A percentile compares a stretch with the other conserved stretches of the same genome.
phyloP scores from a whole-genome alignment of 2,113 vertebrate genomes.

The Sorex araneus region DNA sequence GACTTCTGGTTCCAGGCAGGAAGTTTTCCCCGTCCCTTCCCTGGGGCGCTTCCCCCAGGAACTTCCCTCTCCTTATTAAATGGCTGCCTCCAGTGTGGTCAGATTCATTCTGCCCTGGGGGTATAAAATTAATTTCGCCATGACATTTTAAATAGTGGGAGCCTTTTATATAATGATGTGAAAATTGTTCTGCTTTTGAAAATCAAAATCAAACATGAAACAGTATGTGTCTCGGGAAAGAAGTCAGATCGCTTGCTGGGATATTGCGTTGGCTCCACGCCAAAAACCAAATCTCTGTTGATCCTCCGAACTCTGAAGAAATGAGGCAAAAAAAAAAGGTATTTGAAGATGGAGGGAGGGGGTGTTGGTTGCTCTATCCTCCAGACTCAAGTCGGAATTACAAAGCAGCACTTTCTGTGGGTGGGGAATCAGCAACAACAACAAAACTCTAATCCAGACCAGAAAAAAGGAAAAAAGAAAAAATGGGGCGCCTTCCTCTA shows the following conservation, averaged over 20 bases:
- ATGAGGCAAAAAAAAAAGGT: slow-evolving; percentile 68
- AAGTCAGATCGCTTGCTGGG: slow-evolving; percentile 67
- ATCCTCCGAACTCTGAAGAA: slow-evolving; percentile 74
- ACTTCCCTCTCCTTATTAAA: slow-evolving; percentile 26
- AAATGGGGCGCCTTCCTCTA: neutral
- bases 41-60: neutral
- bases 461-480: slow-evolving; percentile 29
- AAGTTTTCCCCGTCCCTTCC: neutral
- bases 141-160: slow-evolving; percentile 74
- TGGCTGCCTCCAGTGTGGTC: slow-evolving; percentile 33
- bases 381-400: neutral
- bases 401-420: slow-evolving; percentile 16
- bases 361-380: slow-evolving; percentile 61
- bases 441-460: slow-evolving; percentile 46
- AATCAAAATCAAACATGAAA: slow-evolving; percentile 74
- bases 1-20: neutral
- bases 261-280: slow-evolving; percentile 74
- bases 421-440: neutral
- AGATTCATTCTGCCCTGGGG: slow-evolving; percentile 46
- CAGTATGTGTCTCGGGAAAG: slow-evolving; percentile 66
- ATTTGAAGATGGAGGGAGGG: slow-evolving; percentile 71
- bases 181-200: slow-evolving; percentile 78
- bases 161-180: slow-evolving; percentile 55
- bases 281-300: slow-evolving; percentile 34
- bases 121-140: slow-evolving; percentile 77